Base-by-base conservation (phyloP, 92 coral and sea anemone genomes). In the Actinernus sp. region DNA sequence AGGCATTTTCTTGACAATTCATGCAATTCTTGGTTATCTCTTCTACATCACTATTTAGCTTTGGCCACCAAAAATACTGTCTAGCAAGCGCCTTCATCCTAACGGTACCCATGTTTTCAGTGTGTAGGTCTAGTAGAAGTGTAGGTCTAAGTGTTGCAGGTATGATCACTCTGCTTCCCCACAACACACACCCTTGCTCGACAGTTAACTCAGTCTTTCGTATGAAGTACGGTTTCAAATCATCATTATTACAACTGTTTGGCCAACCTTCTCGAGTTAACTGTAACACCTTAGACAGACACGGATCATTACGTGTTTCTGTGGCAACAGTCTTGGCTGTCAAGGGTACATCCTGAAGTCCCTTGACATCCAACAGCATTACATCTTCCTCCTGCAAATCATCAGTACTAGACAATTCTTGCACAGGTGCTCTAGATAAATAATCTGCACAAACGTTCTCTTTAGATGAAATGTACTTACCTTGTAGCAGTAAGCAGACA, bases 161-260 rank as follows among this genome's bases (percentile, higher is more conserved):
- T 65, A 81, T 73, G 40, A 87, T 61, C 12, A 88, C 89, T 20
- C 83, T 75, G 63, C 69, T 73, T 76, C 89, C 89, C 86, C 86
- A 82, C 68, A 77, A 58, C 61, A 88, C 49, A 77, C 89, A 88
- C 40, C 89, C 93, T 75, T 88, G 78, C 30, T 88, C 89, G 26
- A 41, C 89, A 18, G 78, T 57, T 22, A 87, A 33, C 58, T 76
- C 89, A 44, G 61, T 22, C 62, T 70, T 64, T 26, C 77, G 78
- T 22, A 44, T 58, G 40, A 82, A 75, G 61, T 76, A 88, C 13
- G 85, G 86, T 64, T 76, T 76, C 65, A 88, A 55, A 43, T 64
- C 52, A 53, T 88, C 83, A 49, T 52, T 74, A 40, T 63, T 43
- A 32, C 80, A 66, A 23, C 55, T 26, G 49, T 54, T 71, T 8